Conservation (phyloP, 2,113 vertebrate genomes). For the Hyla sarda region DNA sequence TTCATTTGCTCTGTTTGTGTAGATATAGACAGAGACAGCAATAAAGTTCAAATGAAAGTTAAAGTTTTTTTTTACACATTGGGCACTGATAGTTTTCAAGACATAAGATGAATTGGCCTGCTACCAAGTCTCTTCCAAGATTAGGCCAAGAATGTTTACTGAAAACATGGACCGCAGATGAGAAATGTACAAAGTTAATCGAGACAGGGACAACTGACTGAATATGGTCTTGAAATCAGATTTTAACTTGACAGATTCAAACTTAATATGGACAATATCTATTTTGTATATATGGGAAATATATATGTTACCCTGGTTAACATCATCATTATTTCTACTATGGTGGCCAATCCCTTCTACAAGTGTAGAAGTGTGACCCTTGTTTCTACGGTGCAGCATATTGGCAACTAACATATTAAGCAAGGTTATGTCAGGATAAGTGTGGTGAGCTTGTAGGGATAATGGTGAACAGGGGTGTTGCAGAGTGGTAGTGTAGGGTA, state of each 20-base stretch:
- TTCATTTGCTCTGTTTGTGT: conserved; percentile 10
- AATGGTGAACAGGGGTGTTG: too few relatives aligned
- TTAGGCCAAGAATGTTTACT: background rate
- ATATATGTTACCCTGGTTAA: too few relatives aligned
- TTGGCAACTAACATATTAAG: too few relatives aligned
- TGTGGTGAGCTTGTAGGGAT: too few relatives aligned
- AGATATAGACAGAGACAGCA: background rate
- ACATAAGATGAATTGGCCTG: background rate
- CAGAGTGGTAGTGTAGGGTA: too few relatives aligned
- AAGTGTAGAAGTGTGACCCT: too few relatives aligned
- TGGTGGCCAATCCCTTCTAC: too few relatives aligned
- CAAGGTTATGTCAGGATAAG: too few relatives aligned
- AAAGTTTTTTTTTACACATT: background rate
- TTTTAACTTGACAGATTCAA: background rate
- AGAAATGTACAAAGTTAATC: background rate
- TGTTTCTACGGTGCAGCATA: too few relatives aligned
- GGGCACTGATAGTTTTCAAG: background rate
- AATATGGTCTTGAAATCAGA: background rate
- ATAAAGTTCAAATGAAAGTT: conserved; percentile 14
- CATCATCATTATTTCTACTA: too few relatives aligned
- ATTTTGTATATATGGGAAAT: background rate
- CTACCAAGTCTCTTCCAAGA: background rate
- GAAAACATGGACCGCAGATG: background rate
- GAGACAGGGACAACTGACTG: background rate
- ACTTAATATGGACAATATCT: background rate